These are phyloP conservation scores for Smithornis capensis DNA, from an alignment of 2,113 vertebrate genomes.

Conservation along the genomic window DNA sequence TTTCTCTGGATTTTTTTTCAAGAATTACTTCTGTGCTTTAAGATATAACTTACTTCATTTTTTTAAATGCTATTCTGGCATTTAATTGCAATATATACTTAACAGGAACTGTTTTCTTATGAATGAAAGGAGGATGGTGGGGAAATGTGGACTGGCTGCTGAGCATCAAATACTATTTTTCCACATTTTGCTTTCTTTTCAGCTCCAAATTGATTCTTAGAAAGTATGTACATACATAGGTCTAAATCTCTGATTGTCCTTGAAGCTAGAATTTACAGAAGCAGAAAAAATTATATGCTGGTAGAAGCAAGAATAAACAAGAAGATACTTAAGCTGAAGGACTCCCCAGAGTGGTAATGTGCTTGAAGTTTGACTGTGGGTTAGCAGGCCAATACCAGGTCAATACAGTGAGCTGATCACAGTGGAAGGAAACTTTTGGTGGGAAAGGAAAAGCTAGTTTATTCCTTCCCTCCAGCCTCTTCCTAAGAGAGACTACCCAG, in stretches of 20 bases:
- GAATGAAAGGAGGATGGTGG: rapidly evolving
- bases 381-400: background rate
- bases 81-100: background rate
- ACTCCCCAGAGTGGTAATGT: rapidly evolving
- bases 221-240: background rate
- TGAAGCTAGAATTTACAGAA: background rate
- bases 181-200: background rate
- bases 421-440: background rate
- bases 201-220: background rate
- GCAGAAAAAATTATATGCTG: background rate
- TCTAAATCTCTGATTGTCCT: background rate
- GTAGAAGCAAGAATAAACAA: background rate
- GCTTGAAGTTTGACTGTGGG: background rate
- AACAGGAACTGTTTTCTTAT: background rate
- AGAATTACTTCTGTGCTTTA: background rate
- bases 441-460: background rate
- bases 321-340: background rate
- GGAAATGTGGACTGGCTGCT: background rate
- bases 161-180: background rate
- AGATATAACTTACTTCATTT: background rate
- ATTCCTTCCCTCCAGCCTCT: background rate
- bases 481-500: background rate
- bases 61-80: background rate
- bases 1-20: background rate
- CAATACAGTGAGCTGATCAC: background rate